These are phyloP conservation scores for Drosophila diplacantha DNA, from an alignment of 2,888 invertebrate species.

Conservation along the genomic window DNA sequence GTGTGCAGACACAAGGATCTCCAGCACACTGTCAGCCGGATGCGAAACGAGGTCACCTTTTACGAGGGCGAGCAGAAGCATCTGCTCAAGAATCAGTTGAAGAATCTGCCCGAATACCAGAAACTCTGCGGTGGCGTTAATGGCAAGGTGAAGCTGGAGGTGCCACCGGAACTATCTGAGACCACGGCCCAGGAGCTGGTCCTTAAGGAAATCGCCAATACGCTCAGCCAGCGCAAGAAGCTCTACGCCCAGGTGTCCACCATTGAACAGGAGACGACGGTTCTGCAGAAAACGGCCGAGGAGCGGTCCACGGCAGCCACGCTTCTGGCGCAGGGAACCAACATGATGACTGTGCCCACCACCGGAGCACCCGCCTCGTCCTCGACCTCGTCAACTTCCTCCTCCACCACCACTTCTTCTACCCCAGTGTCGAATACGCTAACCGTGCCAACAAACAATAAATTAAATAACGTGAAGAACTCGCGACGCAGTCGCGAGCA, in stretches of 20 bases:
- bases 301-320: conserved; percentile 80
- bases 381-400: conserved; percentile 13
- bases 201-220: conserved; percentile 90
- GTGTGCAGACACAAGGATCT: conserved; percentile 94
- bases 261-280: conserved; percentile 87
- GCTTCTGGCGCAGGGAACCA: conserved; percentile 76
- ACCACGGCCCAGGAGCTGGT: conserved; percentile 88
- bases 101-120: conserved; percentile 84
- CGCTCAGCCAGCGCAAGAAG: conserved; percentile 89
- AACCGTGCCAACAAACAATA: conserved; percentile 45
- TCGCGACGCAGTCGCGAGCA: conserved; percentile 84
- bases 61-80: conserved; percentile 86
- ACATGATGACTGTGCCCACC: conserved; percentile 69
- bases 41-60: conserved; percentile 87
- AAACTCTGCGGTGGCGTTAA: conserved; percentile 57
- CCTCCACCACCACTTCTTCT: conserved; percentile 40
- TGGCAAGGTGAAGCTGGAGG: conserved; percentile 70
- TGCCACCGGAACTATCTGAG: conserved; percentile 80
- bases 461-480: conserved; percentile 74
- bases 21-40: conserved; percentile 90
- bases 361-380: conserved; percentile 23
- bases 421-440: conserved; percentile 25
- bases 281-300: conserved; percentile 85
- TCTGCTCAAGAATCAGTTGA: conserved; percentile 85
- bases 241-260: conserved; percentile 88